Percentiles rank a stretch among this genome's conserved stretches.
Conservation (phyloP, 2,888 invertebrate species). For the Pherbina coryleti region DNA sequence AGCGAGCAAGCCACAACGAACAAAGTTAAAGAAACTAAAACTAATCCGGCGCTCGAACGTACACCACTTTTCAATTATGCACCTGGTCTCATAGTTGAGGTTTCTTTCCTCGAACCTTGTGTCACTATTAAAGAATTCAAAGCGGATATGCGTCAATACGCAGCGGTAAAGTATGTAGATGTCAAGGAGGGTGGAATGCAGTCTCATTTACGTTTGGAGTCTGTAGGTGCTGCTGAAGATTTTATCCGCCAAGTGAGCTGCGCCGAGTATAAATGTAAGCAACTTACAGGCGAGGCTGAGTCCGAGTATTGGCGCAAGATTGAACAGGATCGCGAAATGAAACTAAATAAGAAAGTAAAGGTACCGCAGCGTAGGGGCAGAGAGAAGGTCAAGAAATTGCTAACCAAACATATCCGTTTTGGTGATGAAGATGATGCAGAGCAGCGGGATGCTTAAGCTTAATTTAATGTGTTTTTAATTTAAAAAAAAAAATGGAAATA, state of each 20-base stretch:
- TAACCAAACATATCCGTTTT: conserved; percentile 65
- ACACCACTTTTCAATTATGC: conserved; percentile 69
- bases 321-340: conserved; percentile 71
- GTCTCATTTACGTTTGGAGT: conserved; percentile 78
- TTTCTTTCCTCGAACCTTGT: conserved; percentile 77
- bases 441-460: neutral
- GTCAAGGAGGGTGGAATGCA: conserved; percentile 78
- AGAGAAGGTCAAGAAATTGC: conserved; percentile 61
- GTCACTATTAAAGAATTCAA: conserved; percentile 78
- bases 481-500: neutral
- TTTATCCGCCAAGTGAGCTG: conserved; percentile 59
- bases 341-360: conserved; percentile 64
- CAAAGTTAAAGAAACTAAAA: conserved; percentile 45
- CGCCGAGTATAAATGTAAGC: conserved; percentile 65
- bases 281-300: conserved; percentile 78
- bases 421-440: conserved; percentile 56
- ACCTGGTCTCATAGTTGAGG: conserved; percentile 79
- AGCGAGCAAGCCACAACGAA: conserved; percentile 17
- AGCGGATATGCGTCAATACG: conserved; percentile 75
- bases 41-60: conserved; percentile 61
- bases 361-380: conserved; percentile 64
- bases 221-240: conserved; percentile 69
- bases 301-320: conserved; percentile 85
- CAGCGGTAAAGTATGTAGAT: conserved; percentile 84
- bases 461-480: neutral